Conservation (phyloP, 2,888 invertebrate species). For the Hipparchia semele region DNA sequence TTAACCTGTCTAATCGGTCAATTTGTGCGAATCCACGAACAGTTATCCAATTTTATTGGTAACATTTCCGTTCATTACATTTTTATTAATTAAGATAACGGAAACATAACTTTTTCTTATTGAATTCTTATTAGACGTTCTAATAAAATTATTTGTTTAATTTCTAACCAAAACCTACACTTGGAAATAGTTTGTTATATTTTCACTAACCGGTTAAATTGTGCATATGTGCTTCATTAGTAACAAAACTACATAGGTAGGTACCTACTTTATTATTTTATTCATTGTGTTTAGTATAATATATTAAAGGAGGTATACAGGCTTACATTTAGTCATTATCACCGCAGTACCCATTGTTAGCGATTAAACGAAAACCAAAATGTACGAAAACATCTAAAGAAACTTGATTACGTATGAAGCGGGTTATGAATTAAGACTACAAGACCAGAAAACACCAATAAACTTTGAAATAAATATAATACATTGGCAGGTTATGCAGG, state of each 20-base stretch:
- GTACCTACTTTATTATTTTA: no score
- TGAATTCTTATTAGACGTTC: conserved; percentile 5
- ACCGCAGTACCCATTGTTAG: conserved; percentile 24
- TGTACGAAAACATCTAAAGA: conserved; percentile 19
- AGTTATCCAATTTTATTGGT: conserved; percentile 24
- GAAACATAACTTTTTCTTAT: conserved; percentile 1
- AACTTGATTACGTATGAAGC: conserved; percentile 23
- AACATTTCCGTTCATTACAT: not conserved
- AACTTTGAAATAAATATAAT: conserved; percentile 23
- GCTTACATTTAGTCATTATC: conserved; percentile 19
- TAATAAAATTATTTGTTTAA: not conserved
- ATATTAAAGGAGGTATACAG: not conserved
- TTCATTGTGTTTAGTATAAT: conserved; percentile 4
- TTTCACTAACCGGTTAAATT: conserved; percentile 12
- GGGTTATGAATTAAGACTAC: conserved; percentile 8
- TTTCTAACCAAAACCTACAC: not conserved
- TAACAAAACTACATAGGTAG: not conserved
- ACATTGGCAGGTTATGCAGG: conserved; percentile 36
- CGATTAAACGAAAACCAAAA: conserved; percentile 8
- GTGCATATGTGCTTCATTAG: not conserved
- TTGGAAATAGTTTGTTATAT: not conserved
- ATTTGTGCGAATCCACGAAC: conserved; percentile 36
- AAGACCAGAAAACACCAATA: conserved; percentile 17
- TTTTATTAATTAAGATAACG: conserved; percentile 14
- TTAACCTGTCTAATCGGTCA: conserved; percentile 40